These are phyloP conservation scores for Drosophila paranaensis DNA, from an alignment of 2,888 invertebrate genomes.

Conservation along the genomic window DNA sequence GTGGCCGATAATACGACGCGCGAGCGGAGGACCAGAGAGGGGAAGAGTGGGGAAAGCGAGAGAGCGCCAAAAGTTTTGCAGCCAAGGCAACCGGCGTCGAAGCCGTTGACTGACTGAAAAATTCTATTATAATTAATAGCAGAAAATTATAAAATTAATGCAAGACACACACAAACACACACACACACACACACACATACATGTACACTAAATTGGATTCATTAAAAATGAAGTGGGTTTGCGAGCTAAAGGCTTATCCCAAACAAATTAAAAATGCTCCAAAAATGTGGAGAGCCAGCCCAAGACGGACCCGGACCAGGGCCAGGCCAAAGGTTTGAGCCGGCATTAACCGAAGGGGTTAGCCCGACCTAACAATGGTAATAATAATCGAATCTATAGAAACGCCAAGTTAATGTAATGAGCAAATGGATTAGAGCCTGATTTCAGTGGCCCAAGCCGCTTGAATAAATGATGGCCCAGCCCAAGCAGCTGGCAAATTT, in stretches of 20 bases:
- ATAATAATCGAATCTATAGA: conserved; percentile 38
- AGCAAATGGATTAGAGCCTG: conserved; percentile 42
- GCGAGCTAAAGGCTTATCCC: conserved; percentile 59
- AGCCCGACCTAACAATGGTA: conserved; percentile 33
- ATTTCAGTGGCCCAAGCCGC: conserved; percentile 21
- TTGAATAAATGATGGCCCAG: conserved; percentile 30
- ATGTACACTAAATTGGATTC: conserved; percentile 73
- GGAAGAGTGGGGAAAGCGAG: neutral
- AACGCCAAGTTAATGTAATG: conserved; percentile 24
- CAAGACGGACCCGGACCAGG: neutral
- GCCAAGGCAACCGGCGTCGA: conserved; percentile 47
- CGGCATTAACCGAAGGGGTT: conserved; percentile 9
- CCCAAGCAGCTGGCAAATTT: conserved; percentile 5
- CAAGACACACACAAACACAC: conserved; percentile 56
- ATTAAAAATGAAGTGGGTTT: conserved; percentile 79
- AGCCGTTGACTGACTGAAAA: conserved; percentile 75
- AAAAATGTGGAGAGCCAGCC: neutral
- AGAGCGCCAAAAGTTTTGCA: conserved; percentile 35
- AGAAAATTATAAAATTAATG: conserved; percentile 79
- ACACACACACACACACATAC: conserved; percentile 6
- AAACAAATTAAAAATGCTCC: conserved; percentile 62
- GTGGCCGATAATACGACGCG: conserved; percentile 73
- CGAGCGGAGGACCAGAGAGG: conserved; percentile 8
- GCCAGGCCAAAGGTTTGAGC: conserved; percentile 35
- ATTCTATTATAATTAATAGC: conserved; percentile 80